Evolutionary conservation across 2,797 vertebrate species (phyloP), one percentile per base, ranked within the genome.

Genomic region (Cryptoblepharus egeriae): DNA sequence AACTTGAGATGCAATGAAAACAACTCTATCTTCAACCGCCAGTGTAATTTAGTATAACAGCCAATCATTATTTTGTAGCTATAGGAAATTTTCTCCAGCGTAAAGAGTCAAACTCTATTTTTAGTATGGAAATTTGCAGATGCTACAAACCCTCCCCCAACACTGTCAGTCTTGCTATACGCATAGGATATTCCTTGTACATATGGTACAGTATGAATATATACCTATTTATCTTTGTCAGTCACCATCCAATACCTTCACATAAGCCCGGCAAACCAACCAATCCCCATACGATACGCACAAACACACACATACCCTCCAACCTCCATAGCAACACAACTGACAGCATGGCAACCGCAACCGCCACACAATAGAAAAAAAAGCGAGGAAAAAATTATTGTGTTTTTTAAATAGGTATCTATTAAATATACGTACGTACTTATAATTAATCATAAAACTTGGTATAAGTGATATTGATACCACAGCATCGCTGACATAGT

Each of bases 291-390:
- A 67, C 28, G 69, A 77, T 77, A 65, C 22, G 28, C 69, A 77
- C 28, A 81, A 77, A 67, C 75, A 85, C 75, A 74, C 73, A 32
- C 37, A 55, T 45, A 42, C 68, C 45, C 35, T 82, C 77, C 70
- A 52, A 37, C 77, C 71, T 69, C 74, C 84, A 77, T 69, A 69
- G 75, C 75, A 85, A 85, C 84, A 74, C 68, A 81, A 73, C 42
- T 68, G 79, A 81, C 63, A 85, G 75, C 79, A 68, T 77, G 79
- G 52, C 68, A 85, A 81, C 69, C 45, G 79, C 49, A 85, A 72
- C 70, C 73, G 32, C 52, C 32, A 58, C 32, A 81, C 75, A 81
- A 61, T 77, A 18, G 74, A 67, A 28, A 75, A 37, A n/a, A 35
- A 63, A 77, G 64, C 42, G 60, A 57, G 70, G 35, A 28, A 55